Percentiles rank a stretch among this genome's conserved stretches.
Conservation (phyloP, 2,888 invertebrate species). For the Stomorhina lunata region DNA sequence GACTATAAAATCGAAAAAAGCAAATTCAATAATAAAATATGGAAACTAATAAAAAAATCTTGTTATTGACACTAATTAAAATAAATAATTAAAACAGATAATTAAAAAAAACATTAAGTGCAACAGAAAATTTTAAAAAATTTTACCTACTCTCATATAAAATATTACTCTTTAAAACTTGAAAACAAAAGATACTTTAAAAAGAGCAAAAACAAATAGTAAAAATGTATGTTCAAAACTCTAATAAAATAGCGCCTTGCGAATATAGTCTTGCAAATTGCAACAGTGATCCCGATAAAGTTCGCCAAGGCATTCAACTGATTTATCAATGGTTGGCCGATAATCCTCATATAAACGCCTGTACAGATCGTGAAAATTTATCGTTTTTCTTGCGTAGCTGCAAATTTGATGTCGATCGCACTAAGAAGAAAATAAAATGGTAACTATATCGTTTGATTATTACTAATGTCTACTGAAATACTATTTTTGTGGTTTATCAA, state of each 20-base stretch:
- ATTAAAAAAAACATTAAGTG: no score
- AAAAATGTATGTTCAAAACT: conserved; percentile 48
- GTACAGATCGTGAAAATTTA: conserved; percentile 80
- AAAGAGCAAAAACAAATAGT: not conserved
- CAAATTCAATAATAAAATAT: not conserved
- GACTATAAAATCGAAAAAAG: not conserved
- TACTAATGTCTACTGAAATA: no score
- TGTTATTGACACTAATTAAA: no score
- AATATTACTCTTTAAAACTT: not conserved
- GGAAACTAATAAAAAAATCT: not conserved
- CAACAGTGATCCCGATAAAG: conserved; percentile 68
- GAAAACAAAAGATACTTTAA: not conserved
- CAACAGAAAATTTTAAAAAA: no score
- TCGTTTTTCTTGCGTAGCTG: conserved; percentile 83
- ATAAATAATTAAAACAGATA: no score
- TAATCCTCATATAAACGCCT: conserved; percentile 79
- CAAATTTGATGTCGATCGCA: conserved; percentile 83
- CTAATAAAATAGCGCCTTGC: conserved; percentile 50
- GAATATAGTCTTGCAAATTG: conserved; percentile 32
- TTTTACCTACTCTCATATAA: no score
- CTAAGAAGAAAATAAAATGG: conserved; percentile 82
- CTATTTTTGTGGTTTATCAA: not conserved
- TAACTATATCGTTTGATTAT: conserved; percentile 52
- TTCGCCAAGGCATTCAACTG: conserved; percentile 72
- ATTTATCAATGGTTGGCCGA: conserved; percentile 79